These are phyloP conservation scores for Sphaerophoria rueppellii DNA, from an alignment of 2,888 invertebrate genomes.

Conservation along the genomic window DNA sequence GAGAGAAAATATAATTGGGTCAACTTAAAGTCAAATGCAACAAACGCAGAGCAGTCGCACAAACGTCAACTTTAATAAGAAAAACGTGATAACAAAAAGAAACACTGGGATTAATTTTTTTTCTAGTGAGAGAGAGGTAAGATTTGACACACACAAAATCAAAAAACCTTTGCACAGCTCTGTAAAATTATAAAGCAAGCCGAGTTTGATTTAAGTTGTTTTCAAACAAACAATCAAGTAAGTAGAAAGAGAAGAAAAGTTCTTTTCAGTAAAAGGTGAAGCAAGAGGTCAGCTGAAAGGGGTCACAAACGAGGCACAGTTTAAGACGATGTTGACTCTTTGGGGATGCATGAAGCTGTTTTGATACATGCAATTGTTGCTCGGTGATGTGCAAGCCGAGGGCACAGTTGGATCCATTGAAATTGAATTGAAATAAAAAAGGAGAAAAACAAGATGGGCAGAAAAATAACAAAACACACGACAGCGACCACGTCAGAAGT, in stretches of 20 bases:
- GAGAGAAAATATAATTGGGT: constrained; percentile 69
- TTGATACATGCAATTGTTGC: constrained; percentile 50
- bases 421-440: neutral
- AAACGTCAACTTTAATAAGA: constrained; percentile 9
- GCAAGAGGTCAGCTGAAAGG: constrained; percentile 25
- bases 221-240: constrained; percentile 44
- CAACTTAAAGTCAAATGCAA: constrained; percentile 72
- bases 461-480: neutral
- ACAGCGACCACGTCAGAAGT: neutral
- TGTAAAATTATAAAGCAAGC: constrained; percentile 36
- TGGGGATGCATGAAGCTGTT: constrained; percentile 23
- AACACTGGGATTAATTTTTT: neutral
- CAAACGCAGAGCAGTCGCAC: constrained; percentile 55
- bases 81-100: neutral
- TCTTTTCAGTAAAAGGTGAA: constrained; percentile 30
- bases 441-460: neutral
- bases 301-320: neutral
- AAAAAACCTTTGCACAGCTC: neutral
- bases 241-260: constrained; percentile 1
- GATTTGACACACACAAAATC: neutral
- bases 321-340: constrained; percentile 36
- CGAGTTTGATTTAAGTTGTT: constrained; percentile 64
- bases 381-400: neutral
- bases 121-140: neutral
- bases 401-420: constrained; percentile 1